Evolutionary conservation across 1,140 invertebrate genomes (phyloP).

Genomic region (Philotrypesis tridentata): DNA sequence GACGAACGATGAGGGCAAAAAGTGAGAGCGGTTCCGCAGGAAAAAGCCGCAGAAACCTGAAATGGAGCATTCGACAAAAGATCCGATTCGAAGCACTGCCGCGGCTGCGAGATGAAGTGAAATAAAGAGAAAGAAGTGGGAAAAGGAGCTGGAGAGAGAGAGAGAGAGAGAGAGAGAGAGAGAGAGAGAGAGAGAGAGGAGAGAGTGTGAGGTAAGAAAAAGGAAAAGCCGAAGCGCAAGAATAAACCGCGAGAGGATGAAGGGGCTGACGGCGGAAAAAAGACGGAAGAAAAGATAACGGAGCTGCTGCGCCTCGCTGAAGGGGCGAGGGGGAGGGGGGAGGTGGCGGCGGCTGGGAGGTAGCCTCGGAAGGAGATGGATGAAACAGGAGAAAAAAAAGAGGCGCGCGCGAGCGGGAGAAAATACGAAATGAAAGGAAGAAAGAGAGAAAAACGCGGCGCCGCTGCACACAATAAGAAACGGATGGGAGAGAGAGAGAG

Average conservation of each 20-base stretch:
- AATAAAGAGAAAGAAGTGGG: constrained; percentile 42
- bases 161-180: constrained; percentile 40
- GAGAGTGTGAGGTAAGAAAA: constrained; percentile 24
- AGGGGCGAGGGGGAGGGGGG: neutral
- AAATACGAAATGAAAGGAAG: constrained; percentile 31
- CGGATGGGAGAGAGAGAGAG: neutral
- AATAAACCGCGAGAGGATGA: constrained; percentile 36
- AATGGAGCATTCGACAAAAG: constrained; percentile 33
- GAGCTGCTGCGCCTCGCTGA: neutral
- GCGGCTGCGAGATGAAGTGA: constrained; percentile 1
- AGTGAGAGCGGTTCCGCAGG: neutral
- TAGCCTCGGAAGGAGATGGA: constrained; percentile 22
- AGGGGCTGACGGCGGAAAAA: constrained; percentile 24
- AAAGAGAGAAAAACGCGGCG: constrained; percentile 25
- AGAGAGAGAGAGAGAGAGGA: constrained; percentile 35
- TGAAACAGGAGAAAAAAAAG: constrained; percentile 5
- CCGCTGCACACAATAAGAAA: neutral
- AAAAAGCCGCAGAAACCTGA: constrained; percentile 8
- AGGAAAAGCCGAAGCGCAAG: neutral
- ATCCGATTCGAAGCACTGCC: constrained; percentile 20
- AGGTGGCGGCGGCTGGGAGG: neutral
- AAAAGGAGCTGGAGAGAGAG: constrained; percentile 11
- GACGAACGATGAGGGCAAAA: neutral
- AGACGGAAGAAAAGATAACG: constrained; percentile 42
- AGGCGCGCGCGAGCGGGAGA: neutral